A percentile compares a stretch with the other conserved stretches of the same genome.
These are phyloP conservation scores for Kryptolebias marmoratus DNA, from an alignment of 2,113 vertebrate genomes.

Conservation along the genomic window DNA sequence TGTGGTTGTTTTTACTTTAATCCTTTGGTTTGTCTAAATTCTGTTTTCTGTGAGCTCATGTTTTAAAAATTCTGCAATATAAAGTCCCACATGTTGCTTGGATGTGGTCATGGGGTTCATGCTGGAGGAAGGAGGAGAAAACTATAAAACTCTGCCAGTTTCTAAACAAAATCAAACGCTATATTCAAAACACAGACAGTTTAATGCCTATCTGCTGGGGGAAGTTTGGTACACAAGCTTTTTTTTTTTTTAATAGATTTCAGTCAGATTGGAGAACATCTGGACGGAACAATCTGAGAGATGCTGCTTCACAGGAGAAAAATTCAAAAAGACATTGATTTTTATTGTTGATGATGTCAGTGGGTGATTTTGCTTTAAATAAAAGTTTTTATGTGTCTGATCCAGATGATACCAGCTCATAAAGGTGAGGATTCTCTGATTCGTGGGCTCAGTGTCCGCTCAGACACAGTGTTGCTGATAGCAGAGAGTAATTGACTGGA, in stretches of 20 bases:
- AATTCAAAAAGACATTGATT: neutral
- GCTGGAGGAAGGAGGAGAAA: neutral
- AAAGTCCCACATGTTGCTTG: conserved; percentile 2
- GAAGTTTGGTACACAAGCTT: neutral
- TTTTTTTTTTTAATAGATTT: neutral
- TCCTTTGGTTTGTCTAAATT: neutral
- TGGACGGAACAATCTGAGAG: neutral
- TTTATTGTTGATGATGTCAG: neutral
- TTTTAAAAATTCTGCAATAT: neutral
- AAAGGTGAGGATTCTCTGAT: conserved; percentile 16
- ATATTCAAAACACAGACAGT: neutral
- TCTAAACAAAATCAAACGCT: neutral
- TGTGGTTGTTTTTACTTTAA: neutral
- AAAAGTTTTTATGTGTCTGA: neutral
- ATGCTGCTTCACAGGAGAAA: neutral
- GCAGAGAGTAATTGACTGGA: conserved; percentile 53
- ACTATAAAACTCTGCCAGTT: neutral
- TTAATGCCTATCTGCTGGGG: neutral
- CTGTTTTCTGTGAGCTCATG: conserved; percentile 11
- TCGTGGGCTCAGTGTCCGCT: conserved; percentile 12
- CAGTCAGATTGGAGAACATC: neutral
- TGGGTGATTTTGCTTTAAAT: neutral
- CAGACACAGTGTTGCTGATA: conserved; percentile 29
- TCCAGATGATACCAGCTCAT: neutral
- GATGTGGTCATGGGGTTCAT: neutral